These are phyloP conservation scores for Synergus itoensis DNA, from an alignment of 2,888 invertebrate species.

Conservation along the genomic window DNA sequence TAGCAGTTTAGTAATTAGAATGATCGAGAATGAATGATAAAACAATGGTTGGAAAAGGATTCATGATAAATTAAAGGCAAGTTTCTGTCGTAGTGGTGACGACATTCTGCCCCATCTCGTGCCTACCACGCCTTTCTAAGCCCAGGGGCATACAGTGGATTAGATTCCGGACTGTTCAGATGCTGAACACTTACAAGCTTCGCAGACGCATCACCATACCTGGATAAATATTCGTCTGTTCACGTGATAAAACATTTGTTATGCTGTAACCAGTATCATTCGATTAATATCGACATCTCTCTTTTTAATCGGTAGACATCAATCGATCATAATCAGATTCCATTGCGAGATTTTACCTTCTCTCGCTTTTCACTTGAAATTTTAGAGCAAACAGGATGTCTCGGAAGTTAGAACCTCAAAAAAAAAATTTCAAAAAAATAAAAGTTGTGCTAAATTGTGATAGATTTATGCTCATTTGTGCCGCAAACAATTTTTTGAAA, in stretches of 20 bases:
- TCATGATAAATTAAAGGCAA: neutral
- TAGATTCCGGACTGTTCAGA: constrained; percentile 63
- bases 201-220: neutral
- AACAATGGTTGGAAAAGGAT: constrained; percentile 3
- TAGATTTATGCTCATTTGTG: no score
- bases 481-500: no score
- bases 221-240: constrained; percentile 3
- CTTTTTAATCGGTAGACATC: neutral
- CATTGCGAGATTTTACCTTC: constrained; percentile 27
- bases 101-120: constrained; percentile 59
- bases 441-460: no score
- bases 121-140: constrained; percentile 73
- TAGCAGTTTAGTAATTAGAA: constrained; percentile 16
- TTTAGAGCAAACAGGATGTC: neutral
- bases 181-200: constrained; percentile 43
- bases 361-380: neutral
- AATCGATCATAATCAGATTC: constrained; percentile 28
- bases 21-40: constrained; percentile 4
- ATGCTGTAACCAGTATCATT: neutral
- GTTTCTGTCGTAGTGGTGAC: constrained; percentile 57
- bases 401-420: no score
- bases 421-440: no score
- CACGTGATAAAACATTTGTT: constrained; percentile 14
- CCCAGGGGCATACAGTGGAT: constrained; percentile 71
- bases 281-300: neutral